Evolutionary conservation across 2,797 vertebrate species (phyloP), one percentile per base, ranked within the genome.

Genomic region (Ptychobarbus kaznakovi): DNA sequence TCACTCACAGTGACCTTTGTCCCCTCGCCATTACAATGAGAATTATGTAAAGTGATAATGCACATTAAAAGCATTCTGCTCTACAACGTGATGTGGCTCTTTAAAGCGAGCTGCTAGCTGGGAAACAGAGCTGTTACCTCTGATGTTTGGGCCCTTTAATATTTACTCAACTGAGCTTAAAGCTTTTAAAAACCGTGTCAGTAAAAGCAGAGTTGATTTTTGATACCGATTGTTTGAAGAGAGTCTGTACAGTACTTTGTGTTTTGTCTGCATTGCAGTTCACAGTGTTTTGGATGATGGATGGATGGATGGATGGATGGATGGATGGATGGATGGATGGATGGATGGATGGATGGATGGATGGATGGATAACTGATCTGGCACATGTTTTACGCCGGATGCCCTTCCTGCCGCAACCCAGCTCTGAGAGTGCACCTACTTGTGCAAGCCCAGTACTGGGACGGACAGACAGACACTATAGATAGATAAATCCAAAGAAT

Each of bases 1-100:
- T 81, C 81, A n/a, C 86, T 86, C 61, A 81, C 51, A 32, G 38
- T 16, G 58, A 80, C 83, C 76, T 81, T n/a, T 79, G 81, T 66
- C 61, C 75, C 61, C 22, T 72, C 38, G 12, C 86, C 83, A 80
- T 81, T 85, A 86, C 61, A 44, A 65, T 49, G 78, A 86, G 79
- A 86, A 82, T 90, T 86, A 90, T 84, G 82, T 83, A 84, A 83
- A 80, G 75, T 66, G 73, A 84, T 79, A 76, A 86, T 90, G 87
- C 87, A 79, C 51, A 81, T 74, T 78, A 86, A 84, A 73, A 83
- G 66, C 46, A 81, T 78, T 53, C 10, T 2, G 74, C 46, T 73
- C 70, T 69, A 46, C 38, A 16, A 18, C 16, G 61, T 38, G 80
- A 49, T 20, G 40, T 68, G 32, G 82, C 51, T 51, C 51, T 78